phyloP scores from a whole-genome alignment of 64 coral and sea anemone species.

The Platygyra sinensis region DNA sequence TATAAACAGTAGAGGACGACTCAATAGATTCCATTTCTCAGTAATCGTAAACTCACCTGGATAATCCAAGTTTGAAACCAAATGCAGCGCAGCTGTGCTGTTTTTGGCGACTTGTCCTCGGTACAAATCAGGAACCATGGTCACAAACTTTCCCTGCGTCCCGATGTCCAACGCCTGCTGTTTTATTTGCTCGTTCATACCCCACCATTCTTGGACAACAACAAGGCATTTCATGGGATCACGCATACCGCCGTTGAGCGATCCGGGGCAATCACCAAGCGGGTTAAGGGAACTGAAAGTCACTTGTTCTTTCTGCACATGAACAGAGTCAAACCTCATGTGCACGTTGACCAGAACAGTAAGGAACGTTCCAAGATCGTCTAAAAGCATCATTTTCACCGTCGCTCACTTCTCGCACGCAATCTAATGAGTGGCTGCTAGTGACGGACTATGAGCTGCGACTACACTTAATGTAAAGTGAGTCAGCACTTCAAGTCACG shows the following conservation, averaged over 20 bases:
- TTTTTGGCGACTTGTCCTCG: conserved; percentile 72
- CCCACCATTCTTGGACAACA: conserved; percentile 99
- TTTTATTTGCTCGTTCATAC: conserved; percentile 96
- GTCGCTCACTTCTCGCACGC: background rate
- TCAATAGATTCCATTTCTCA: background rate
- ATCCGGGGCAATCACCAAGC: conserved; percentile 77
- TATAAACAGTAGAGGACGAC: too few species aligned
- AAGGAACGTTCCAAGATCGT: conserved; percentile 56
- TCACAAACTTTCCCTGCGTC: conserved; percentile 68
- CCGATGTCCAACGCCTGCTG: conserved; percentile 82
- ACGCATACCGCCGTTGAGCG: conserved; percentile 66
- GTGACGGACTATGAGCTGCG: too few species aligned
- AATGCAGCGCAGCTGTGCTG: conserved; percentile 24
- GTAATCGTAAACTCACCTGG: background rate
- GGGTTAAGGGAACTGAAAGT: conserved; percentile 69
- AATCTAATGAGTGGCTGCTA: background rate
- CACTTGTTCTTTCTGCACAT: conserved; percentile 73
- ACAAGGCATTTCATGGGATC: conserved; percentile 68
- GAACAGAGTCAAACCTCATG: conserved; percentile 61
- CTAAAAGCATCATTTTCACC: conserved; percentile 61
- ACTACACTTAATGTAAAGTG: background rate
- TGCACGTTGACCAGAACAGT: conserved; percentile 75
- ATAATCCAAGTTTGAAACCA: conserved; percentile 37
- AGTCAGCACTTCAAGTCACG: background rate
- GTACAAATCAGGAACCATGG: conserved; percentile 92